phyloP scores from a whole-genome alignment of 2,888 invertebrate species.

The Ryuthela nishihirai region DNA sequence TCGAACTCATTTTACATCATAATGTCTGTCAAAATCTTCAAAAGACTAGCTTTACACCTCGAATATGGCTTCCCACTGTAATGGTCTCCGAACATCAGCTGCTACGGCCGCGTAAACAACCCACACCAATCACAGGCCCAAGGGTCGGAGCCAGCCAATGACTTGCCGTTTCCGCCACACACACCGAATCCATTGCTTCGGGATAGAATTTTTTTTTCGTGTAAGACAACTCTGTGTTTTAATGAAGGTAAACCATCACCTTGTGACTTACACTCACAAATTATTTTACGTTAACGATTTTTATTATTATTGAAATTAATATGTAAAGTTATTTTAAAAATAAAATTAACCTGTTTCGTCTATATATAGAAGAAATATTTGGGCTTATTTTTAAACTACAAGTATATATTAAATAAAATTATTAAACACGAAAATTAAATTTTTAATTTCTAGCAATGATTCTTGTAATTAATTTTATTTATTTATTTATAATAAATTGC shows the following conservation, averaged over 20 bases:
- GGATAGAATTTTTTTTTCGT: conserved; percentile 4
- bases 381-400: no score
- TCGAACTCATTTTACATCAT: conserved; percentile 79
- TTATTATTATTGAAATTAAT: no score
- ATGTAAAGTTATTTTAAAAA: no score
- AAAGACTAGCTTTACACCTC: conserved; percentile 42
- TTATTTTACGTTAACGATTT: no score
- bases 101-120: conserved; percentile 38
- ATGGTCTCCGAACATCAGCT: conserved; percentile 37
- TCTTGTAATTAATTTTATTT: no score
- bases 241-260: background rate
- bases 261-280: no score
- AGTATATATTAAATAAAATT: no score
- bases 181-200: conserved; percentile 21
- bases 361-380: no score
- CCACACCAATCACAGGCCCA: conserved; percentile 38
- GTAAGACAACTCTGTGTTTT: background rate
- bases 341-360: no score
- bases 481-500: no score
- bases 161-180: conserved; percentile 37
- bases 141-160: conserved; percentile 39
- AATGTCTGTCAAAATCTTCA: conserved; percentile 29
- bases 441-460: no score
- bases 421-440: no score
- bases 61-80: conserved; percentile 37